Evolutionary conservation across 2,113 vertebrate species (phyloP), one percentile per base, ranked within the genome.

Genomic region (Ailurus styani): DNA sequence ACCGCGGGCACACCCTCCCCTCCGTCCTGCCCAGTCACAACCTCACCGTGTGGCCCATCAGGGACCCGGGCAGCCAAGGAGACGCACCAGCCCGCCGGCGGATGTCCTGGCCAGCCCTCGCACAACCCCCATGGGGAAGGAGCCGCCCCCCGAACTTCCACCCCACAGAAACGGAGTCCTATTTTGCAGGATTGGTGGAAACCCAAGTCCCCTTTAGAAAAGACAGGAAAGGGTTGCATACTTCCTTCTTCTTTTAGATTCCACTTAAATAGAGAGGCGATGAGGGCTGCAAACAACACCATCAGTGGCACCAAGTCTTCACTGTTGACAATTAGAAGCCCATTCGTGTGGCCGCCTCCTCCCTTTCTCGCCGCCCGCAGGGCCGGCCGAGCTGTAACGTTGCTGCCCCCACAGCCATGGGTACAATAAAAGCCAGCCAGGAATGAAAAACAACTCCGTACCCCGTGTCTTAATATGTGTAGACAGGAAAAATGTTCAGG

Each of bases 271-370:
- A 62, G 31, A 31, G 34, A 3, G 2, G 12, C 3, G 0, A 25
- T 0, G 8, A n/a, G 12, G 87, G 23, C 0, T 34, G 87, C 77
- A 55, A 29, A 31, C 27, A 1, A 7, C 29, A 2, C 25, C 2
- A n/a, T 20, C 78, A 1, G 54, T 5, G n/a, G 55, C 92, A 9
- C 0, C 14, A 47, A 42, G 90, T 13, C 86, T 42, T 78, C 31
- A 52, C 6, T 42, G 40, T 14, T 3, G 40, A 73, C 78, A 34
- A 29, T 55, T 31, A 92, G 57, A 92, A 87, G 86, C 40, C 37
- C 1, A 1, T 34, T 66, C 0, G 0, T 4, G 31, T 2, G 1
- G 3, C 50, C 5, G 3, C 40, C 42, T 17, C 68, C 57, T 29
- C 55, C 64, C 0, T 8, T 23, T 40, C 94, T 34, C 64, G 27